Conservation (phyloP, 2,797 vertebrate species). For the Basileuterus tristriatus region DNA sequence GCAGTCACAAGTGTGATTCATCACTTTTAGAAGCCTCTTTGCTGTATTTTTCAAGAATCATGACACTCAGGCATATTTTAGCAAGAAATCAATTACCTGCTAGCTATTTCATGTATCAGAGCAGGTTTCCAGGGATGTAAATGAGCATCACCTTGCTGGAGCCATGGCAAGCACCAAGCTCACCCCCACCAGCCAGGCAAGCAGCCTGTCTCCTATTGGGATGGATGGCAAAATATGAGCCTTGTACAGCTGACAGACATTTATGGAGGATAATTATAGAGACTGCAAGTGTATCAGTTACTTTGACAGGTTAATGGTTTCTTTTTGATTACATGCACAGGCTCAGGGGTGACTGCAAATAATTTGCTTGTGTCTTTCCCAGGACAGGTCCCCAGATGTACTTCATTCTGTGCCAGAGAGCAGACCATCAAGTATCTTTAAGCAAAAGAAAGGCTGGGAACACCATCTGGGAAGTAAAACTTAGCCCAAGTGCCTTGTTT, state of each 20-base stretch:
- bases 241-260: background rate
- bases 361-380: constrained; percentile 32
- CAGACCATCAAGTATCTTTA: constrained; percentile 24
- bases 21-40: background rate
- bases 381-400: constrained; percentile 30
- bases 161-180: background rate
- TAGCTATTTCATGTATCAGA: background rate
- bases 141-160: background rate
- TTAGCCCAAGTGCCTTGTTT: background rate
- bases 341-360: constrained; percentile 44
- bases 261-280: background rate
- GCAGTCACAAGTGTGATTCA: background rate
- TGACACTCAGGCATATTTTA: background rate
- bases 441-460: constrained; percentile 24
- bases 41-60: background rate
- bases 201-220: background rate
- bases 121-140: background rate
- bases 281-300: background rate
- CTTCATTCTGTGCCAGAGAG: background rate
- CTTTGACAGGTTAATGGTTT: constrained; percentile 24
- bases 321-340: constrained; percentile 51
- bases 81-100: constrained; percentile 10
- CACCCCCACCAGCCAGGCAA: background rate
- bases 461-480: constrained; percentile 16
- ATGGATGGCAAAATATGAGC: background rate